Conservation (phyloP, 2,797 vertebrate species). For the Macropus fuliginosus region DNA sequence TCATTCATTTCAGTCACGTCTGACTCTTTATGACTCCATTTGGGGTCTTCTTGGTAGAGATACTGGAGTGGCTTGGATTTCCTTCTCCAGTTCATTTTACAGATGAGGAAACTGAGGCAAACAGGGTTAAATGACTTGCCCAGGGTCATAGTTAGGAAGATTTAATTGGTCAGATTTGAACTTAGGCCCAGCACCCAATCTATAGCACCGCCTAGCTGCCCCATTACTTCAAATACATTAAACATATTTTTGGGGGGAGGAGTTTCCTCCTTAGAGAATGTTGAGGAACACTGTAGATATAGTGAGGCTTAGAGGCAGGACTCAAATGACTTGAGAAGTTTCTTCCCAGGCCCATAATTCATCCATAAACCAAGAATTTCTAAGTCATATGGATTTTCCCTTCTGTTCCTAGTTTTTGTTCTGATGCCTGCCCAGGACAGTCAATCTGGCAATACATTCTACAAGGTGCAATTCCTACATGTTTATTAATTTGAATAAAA, state of each 20-base stretch:
- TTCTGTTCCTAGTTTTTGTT: not conserved
- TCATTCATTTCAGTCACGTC: not conserved
- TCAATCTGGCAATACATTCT: not conserved
- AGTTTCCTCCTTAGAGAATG: not conserved
- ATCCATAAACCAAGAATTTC: not conserved
- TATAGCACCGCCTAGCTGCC: not conserved
- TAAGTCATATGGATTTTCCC: not conserved
- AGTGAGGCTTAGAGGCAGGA: not conserved
- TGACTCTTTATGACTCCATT: not conserved
- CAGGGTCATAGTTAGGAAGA: not conserved
- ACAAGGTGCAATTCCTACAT: not conserved
- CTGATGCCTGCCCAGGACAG: not conserved
- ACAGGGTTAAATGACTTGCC: not conserved
- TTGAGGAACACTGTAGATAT: not conserved
- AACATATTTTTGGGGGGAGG: not conserved
- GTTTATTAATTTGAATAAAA: constrained; percentile 7
- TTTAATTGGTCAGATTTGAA: not conserved
- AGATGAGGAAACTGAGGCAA: not conserved
- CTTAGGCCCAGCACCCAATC: not conserved
- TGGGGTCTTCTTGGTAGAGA: not conserved
- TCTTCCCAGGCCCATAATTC: not conserved
- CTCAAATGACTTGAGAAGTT: not conserved
- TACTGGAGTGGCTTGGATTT: not conserved
- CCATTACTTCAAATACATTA: not conserved
- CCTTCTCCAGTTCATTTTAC: not conserved